These are phyloP conservation scores for Amphibalanus amphitrite DNA, from an alignment of 1,140 invertebrate species.

Conservation along the genomic window DNA sequence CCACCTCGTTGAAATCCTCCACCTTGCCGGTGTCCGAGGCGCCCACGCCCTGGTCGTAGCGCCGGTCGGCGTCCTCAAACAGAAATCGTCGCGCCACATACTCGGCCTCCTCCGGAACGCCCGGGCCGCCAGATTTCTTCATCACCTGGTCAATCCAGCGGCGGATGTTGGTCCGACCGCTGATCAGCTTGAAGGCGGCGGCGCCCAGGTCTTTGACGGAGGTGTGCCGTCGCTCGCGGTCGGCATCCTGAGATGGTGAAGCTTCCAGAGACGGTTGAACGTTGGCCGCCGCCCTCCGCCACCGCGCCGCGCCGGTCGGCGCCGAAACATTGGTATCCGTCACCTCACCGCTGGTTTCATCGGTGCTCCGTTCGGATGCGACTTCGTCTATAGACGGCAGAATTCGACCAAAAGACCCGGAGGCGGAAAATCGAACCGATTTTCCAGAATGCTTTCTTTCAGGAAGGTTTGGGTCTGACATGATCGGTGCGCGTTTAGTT, in stretches of 20 bases:
- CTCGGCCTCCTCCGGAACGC: neutral
- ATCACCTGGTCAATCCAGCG: neutral
- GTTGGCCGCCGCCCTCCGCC: no score
- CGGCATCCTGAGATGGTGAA: neutral
- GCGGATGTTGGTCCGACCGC: neutral
- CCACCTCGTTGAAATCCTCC: constrained; percentile 15
- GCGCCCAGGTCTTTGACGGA: neutral
- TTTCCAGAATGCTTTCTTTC: no score
- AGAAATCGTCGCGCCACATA: neutral
- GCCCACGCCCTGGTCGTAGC: neutral
- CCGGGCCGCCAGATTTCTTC: neutral
- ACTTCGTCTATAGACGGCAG: no score
- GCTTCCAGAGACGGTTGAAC: no score
- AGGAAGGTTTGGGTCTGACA: no score
- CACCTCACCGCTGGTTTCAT: no score
- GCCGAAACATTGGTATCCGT: no score
- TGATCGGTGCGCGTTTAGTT: no score
- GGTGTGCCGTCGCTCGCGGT: neutral
- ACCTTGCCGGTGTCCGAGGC: neutral
- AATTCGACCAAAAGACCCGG: no score
- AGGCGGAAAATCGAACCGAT: no score
- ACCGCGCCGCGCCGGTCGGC: neutral
- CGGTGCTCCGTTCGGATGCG: no score
- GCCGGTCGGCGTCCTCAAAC: neutral
- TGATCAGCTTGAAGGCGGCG: neutral